Evolutionary conservation across 2,113 vertebrate species (phyloP).

Genomic region (Cyanoliseus patagonus): DNA sequence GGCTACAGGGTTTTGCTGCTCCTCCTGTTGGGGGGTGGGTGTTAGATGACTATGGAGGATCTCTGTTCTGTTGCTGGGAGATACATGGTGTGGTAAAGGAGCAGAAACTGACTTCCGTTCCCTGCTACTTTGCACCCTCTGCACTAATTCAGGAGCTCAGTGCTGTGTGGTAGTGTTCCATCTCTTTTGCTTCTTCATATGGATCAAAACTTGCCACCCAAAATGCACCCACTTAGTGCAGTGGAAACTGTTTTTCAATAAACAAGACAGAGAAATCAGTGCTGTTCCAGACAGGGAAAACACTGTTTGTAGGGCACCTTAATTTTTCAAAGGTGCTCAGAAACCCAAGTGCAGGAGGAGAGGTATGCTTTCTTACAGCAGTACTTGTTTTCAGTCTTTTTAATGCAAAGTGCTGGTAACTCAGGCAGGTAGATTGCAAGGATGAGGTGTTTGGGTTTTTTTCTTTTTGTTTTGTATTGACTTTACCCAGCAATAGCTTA

Average conservation of each 20-base stretch:
- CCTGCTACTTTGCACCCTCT: background rate
- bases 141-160: background rate
- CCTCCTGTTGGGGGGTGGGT: background rate
- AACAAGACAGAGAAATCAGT: background rate
- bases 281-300: background rate
- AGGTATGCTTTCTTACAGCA: background rate
- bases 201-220: background rate
- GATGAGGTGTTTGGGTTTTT: background rate
- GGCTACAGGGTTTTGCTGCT: background rate
- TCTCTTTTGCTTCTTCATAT: background rate
- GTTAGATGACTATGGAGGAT: background rate
- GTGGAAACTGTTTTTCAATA: background rate
- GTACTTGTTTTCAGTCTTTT: background rate
- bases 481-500: background rate
- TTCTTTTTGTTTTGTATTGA: background rate
- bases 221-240: background rate
- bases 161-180: fast-evolving
- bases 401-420: background rate
- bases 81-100: background rate
- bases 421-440: background rate
- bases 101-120: background rate
- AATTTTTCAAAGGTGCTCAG: background rate
- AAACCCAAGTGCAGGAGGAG: fast-evolving
- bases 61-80: background rate
- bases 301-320: background rate